phyloP scores from a whole-genome alignment of 53 echinoderm and acorn worm species.

The Luidia sarsii region DNA sequence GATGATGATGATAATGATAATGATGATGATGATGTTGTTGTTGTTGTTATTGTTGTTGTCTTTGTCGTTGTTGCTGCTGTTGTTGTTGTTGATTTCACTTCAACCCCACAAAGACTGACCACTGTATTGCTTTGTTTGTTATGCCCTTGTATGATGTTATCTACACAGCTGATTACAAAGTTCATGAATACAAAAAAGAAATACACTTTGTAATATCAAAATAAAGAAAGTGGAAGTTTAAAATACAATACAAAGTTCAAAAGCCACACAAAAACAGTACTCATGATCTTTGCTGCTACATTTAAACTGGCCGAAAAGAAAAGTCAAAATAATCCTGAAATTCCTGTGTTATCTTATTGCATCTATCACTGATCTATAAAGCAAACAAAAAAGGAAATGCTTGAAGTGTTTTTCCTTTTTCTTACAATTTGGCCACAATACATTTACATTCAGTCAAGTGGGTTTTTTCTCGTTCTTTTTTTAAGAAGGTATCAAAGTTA shows the following conservation, averaged over 20 bases:
- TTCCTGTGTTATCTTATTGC: no score
- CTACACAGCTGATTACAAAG: slow-evolving; percentile 15
- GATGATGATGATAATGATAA: no score
- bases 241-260: neutral
- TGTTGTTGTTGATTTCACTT: neutral
- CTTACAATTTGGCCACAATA: neutral
- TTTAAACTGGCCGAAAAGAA: no score
- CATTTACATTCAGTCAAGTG: neutral
- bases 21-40: no score
- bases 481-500: neutral
- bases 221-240: slow-evolving; percentile 19
- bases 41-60: no score
- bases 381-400: no score
- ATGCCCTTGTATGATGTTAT: no score
- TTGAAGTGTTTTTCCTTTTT: no score
- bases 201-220: slow-evolving; percentile 19
- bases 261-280: neutral
- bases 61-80: no score
- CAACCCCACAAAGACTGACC: neutral
- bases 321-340: no score
- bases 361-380: no score
- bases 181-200: slow-evolving; percentile 16
- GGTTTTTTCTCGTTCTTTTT: neutral
- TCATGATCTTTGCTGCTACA: no score
- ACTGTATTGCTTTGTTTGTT: neutral